Percentiles rank a stretch among this genome's conserved stretches.
Conservation (phyloP, 2,888 invertebrate genomes). For the Branchipolynoe longqiensis region DNA sequence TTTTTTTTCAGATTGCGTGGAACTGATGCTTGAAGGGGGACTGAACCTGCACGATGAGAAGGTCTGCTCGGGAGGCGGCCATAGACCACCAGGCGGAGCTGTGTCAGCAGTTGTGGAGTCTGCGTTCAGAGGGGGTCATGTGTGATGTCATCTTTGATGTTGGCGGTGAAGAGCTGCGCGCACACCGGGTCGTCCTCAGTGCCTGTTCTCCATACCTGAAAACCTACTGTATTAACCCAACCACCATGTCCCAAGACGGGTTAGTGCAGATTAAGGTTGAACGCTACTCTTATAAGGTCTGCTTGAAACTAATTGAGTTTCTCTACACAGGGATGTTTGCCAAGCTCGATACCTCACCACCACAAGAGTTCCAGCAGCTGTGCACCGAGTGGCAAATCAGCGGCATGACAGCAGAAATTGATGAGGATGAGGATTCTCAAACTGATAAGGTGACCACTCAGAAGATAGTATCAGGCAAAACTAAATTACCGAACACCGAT, state of each 20-base stretch:
- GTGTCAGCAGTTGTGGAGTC: conserved; percentile 29
- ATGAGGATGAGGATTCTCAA: too few relatives aligned
- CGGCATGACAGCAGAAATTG: too few relatives aligned
- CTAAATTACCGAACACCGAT: too few relatives aligned
- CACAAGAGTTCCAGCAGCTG: background rate
- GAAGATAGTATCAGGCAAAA: too few relatives aligned
- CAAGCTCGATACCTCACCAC: background rate
- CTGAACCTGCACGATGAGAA: too few relatives aligned
- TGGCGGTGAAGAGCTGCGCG: background rate
- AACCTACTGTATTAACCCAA: background rate
- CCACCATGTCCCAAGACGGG: background rate
- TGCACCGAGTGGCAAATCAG: background rate
- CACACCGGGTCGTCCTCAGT: conserved; percentile 24
- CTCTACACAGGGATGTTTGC: conserved; percentile 12
- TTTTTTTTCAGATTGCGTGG: too few relatives aligned
- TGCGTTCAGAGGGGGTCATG: conserved; percentile 22
- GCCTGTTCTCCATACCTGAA: conserved; percentile 38
- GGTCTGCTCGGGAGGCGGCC: background rate
- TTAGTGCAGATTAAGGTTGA: conserved; percentile 5
- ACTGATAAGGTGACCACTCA: too few relatives aligned
- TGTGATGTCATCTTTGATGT: conserved; percentile 26
- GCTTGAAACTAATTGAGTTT: conserved; percentile 22
- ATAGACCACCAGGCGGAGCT: background rate
- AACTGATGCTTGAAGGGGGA: too few relatives aligned
- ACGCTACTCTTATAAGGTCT: conserved; percentile 31